Evolutionary conservation across 2,888 invertebrate genomes (phyloP).

Genomic region (Netelia inedita): DNA sequence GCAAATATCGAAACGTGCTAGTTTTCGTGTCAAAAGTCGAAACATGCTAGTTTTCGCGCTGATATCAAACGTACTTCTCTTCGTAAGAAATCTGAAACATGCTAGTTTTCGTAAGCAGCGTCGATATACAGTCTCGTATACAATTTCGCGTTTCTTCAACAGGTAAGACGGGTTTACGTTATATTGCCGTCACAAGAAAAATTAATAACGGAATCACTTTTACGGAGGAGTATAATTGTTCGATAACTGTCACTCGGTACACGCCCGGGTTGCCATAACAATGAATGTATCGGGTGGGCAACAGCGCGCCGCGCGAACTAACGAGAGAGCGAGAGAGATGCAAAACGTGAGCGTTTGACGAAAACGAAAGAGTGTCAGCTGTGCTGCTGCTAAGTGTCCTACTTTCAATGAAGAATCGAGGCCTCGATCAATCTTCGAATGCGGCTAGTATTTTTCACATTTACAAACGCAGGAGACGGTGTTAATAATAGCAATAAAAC

Average conservation of each 20-base stretch:
- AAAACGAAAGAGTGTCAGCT: slow-evolving; percentile 44
- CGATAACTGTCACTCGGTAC: slow-evolving; percentile 29
- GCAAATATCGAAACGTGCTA: too few relatives aligned
- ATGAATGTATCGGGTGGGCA: slow-evolving; percentile 51
- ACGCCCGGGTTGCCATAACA: slow-evolving; percentile 49
- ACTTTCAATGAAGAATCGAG: slow-evolving; percentile 62
- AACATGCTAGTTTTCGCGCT: too few relatives aligned
- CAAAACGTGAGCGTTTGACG: slow-evolving; percentile 16
- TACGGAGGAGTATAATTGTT: not conserved
- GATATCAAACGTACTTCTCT: too few relatives aligned
- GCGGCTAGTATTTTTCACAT: not conserved
- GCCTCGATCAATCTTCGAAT: slow-evolving; percentile 42
- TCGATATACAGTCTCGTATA: too few relatives aligned
- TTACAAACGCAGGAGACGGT: too few relatives aligned
- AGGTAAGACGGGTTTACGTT: not conserved
- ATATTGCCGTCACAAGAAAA: not conserved
- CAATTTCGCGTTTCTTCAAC: not conserved
- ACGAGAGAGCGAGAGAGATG: slow-evolving; percentile 14
- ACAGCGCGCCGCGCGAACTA: slow-evolving; percentile 22
- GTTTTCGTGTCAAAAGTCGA: too few relatives aligned
- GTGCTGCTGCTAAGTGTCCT: slow-evolving; percentile 62
- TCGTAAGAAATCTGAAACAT: too few relatives aligned
- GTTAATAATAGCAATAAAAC: too few relatives aligned
- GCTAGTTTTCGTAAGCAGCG: too few relatives aligned
- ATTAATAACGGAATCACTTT: not conserved